Percentiles rank a stretch among this genome's conserved stretches.
phyloP scores from a whole-genome alignment of 2,113 vertebrate genomes.

The Callospermophilus lateralis region DNA sequence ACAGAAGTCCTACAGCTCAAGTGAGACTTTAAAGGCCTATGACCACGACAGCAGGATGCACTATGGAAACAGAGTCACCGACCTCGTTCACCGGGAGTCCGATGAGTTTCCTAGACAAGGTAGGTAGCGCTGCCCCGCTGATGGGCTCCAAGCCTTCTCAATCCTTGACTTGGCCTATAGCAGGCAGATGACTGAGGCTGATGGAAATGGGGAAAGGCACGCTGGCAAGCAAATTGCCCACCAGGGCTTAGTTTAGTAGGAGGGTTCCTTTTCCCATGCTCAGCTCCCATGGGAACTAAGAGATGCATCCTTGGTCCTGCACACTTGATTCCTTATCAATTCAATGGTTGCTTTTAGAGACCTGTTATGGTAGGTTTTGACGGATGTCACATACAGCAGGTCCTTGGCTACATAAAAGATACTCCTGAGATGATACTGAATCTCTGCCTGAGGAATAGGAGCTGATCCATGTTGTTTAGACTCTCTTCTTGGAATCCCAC shows the following conservation, averaged over 20 bases:
- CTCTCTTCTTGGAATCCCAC: neutral
- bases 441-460: neutral
- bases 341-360: neutral
- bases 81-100: constrained; percentile 96
- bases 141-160: accelerated
- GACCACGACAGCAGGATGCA: constrained; percentile 97
- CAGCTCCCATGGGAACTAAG: neutral
- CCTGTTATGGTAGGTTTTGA: neutral
- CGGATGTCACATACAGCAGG: neutral
- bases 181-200: accelerated
- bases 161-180: neutral
- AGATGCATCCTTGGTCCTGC: neutral
- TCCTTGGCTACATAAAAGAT: neutral
- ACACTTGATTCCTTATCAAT: neutral
- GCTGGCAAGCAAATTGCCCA: too few relatives aligned
- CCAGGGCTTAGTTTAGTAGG: neutral
- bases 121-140: constrained; percentile 73
- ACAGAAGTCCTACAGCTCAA: constrained; percentile 99
- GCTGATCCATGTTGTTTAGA: neutral
- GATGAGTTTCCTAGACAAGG: constrained; percentile 98
- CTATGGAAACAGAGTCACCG: constrained; percentile 95
- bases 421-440: neutral
- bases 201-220: neutral
- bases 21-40: constrained; percentile 97
- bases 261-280: neutral